Percentiles rank a stretch among this genome's conserved stretches.
Conservation (phyloP, 1,140 invertebrate species). For the Drosophila sechellia region DNA sequence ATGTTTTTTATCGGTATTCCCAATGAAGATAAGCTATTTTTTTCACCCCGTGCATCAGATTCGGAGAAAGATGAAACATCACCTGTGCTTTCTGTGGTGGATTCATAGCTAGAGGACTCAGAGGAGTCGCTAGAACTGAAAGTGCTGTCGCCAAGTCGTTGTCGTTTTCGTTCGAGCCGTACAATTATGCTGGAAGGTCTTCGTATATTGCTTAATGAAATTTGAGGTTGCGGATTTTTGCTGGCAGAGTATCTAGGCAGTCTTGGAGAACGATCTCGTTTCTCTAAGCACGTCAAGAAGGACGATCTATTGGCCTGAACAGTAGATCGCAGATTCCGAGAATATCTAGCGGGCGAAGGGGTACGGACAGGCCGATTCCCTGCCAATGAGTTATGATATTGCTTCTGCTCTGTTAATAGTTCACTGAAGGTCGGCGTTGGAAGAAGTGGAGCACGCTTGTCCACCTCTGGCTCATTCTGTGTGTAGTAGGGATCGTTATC, state of each 20-base stretch:
- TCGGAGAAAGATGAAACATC: conserved; percentile 1
- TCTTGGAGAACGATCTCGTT: neutral
- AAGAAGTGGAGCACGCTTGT: conserved; percentile 9
- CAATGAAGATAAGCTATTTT: neutral
- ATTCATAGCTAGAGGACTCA: conserved; percentile 17
- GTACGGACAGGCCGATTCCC: neutral
- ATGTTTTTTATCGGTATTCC: neutral
- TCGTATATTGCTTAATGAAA: conserved; percentile 1
- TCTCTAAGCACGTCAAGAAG: neutral
- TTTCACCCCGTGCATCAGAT: neutral
- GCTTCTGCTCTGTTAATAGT: neutral
- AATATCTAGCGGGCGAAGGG: neutral
- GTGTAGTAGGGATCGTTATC: conserved; percentile 46
- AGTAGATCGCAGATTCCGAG: neutral
- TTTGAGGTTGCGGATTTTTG: neutral
- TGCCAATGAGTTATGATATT: neutral
- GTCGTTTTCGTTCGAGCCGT: conserved; percentile 10
- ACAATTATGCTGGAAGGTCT: neutral
- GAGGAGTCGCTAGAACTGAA: conserved; percentile 9
- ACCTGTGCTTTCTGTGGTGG: conserved; percentile 22
- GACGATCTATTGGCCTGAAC: no score
- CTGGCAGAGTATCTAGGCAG: neutral
- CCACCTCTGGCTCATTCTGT: neutral
- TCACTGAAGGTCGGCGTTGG: conserved; percentile 25
- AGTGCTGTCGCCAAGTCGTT: conserved; percentile 4